Evolutionary conservation across 2,113 vertebrate species (phyloP).

Genomic region (Dipodomys merriami): DNA sequence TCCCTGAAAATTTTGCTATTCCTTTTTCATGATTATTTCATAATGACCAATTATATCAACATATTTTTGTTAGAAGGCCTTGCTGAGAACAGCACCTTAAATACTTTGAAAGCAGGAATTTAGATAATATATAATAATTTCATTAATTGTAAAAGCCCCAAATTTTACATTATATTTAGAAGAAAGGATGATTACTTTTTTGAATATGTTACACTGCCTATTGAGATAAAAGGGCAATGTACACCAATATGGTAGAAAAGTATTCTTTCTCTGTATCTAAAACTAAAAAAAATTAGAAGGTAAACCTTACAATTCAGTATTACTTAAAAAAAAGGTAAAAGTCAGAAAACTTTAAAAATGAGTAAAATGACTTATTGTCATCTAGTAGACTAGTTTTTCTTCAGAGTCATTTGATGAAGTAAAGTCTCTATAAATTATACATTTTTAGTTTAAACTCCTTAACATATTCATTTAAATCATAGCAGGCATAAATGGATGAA

Average conservation of each 20-base stretch:
- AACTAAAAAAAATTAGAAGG: slow-evolving; percentile 27
- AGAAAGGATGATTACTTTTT: slow-evolving; percentile 36
- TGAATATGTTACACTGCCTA: neutral
- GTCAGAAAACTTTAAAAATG: neutral
- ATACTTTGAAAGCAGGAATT: neutral
- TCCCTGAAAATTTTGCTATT: neutral
- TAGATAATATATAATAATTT: slow-evolving; percentile 15
- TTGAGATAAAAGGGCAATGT: neutral
- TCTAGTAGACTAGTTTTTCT: neutral
- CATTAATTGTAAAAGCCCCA: slow-evolving; percentile 19
- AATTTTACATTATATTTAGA: slow-evolving; percentile 49
- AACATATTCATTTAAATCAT: neutral
- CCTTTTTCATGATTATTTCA: neutral
- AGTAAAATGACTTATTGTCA: neutral
- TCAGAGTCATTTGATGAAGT: neutral
- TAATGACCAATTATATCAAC: neutral
- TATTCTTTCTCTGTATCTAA: neutral
- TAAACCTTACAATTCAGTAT: slow-evolving; percentile 24
- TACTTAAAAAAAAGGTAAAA: slow-evolving; percentile 12
- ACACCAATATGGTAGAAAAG: neutral
- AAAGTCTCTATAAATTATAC: neutral
- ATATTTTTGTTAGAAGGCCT: neutral
- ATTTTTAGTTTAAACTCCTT: neutral
- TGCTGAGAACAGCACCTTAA: neutral
- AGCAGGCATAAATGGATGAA: slow-evolving; percentile 13